A percentile compares a stretch with the other conserved stretches of the same genome.
These are phyloP conservation scores for Biston betularia DNA, from an alignment of 2,888 invertebrate genomes.

Conservation along the genomic window DNA sequence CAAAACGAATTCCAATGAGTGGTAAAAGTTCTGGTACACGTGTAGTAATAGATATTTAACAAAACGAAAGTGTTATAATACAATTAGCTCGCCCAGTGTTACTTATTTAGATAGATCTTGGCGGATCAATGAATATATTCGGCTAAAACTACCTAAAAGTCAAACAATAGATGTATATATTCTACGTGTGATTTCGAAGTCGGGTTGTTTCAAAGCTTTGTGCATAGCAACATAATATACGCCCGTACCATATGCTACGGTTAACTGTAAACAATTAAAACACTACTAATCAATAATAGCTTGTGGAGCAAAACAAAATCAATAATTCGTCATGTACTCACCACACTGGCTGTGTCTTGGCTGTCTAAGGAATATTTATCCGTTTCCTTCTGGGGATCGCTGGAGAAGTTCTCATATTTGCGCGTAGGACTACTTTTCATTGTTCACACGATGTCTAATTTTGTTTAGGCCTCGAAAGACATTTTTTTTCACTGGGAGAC, in stretches of 20 bases:
- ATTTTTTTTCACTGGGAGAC: conserved; percentile 70
- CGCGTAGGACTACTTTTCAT: conserved; percentile 84
- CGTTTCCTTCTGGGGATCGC: conserved; percentile 79
- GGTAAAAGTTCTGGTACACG: conserved; percentile 6
- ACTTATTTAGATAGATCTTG: conserved; percentile 59
- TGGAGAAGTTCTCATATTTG: conserved; percentile 83
- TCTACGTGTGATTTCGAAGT: neutral
- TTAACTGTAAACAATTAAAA: conserved; percentile 45
- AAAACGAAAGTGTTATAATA: conserved; percentile 7
- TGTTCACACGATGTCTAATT: conserved; percentile 71
- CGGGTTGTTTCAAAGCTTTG: neutral
- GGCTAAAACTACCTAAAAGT: conserved; percentile 7
- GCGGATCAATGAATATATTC: conserved; percentile 44
- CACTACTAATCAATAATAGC: conserved; percentile 74
- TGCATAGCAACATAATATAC: conserved; percentile 10
- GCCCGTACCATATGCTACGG: conserved; percentile 28
- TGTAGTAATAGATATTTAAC: neutral
- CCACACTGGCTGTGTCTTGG: conserved; percentile 84
- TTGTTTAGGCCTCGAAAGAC: conserved; percentile 74
- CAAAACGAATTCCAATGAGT: conserved; percentile 35
- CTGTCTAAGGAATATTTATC: conserved; percentile 84
- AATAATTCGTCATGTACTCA: conserved; percentile 64
- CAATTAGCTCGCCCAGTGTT: conserved; percentile 11
- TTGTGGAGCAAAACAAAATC: conserved; percentile 45
- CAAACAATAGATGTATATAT: neutral